phyloP scores from a whole-genome alignment of 2,888 invertebrate genomes.

The Sisyra terminalis region DNA sequence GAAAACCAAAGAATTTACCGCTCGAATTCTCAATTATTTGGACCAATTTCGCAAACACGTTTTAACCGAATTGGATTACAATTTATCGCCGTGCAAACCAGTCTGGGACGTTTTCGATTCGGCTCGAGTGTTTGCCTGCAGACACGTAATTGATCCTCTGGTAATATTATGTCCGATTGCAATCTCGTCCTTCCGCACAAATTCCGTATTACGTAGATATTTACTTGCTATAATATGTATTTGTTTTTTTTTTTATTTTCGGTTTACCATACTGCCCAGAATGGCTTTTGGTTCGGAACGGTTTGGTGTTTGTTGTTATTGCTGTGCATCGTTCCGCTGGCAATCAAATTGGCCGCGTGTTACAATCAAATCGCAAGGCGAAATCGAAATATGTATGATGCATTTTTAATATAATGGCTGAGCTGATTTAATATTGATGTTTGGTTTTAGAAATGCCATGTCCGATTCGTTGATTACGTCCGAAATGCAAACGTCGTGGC shows the following conservation, averaged over 20 bases:
- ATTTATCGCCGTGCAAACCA: slow-evolving; percentile 53
- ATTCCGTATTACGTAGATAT: background rate
- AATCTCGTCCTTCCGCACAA: background rate
- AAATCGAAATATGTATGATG: too few species aligned
- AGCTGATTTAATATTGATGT: too few species aligned
- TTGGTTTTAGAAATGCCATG: too few species aligned
- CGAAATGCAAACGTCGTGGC: too few species aligned
- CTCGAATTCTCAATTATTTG: slow-evolving; percentile 44
- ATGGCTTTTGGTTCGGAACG: slow-evolving; percentile 20
- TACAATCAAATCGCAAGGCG: slow-evolving; percentile 17
- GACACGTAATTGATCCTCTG: slow-evolving; percentile 45
- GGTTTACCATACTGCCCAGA: slow-evolving; percentile 15
- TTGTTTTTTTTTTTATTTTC: background rate
- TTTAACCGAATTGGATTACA: slow-evolving; percentile 38
- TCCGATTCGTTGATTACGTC: too few species aligned
- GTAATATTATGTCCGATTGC: slow-evolving; percentile 28
- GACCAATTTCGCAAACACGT: slow-evolving; percentile 53
- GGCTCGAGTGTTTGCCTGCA: slow-evolving; percentile 41
- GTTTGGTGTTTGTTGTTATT: slow-evolving; percentile 24
- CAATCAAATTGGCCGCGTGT: slow-evolving; percentile 22
- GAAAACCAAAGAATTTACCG: slow-evolving; percentile 26
- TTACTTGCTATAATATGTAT: background rate
- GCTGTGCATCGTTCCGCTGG: slow-evolving; percentile 22
- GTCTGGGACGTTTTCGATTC: slow-evolving; percentile 54
- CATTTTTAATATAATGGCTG: too few species aligned